Base-by-base conservation (phyloP, 2,113 vertebrate genomes). In the Amphiprion percula region DNA sequence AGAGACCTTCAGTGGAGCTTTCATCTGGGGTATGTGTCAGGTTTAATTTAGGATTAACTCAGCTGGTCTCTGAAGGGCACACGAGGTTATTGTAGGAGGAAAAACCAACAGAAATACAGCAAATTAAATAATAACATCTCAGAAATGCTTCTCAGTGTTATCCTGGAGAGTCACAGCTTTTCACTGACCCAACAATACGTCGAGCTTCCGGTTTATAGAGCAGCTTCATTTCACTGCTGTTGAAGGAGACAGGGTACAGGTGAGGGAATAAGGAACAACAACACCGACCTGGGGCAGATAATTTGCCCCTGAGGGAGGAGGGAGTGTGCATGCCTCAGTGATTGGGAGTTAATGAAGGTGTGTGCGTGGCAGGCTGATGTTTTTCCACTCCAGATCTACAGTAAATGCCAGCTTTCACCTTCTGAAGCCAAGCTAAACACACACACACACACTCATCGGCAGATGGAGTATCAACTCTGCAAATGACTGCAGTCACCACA, bases 391-490 rank as follows among this genome's bases (percentile, higher is more conserved):
- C 50, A 78, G 77, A 89, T 91, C 85, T 79, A 15, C 73, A n/a
- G 64, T 84, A 85, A 90, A 92, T 90, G 85, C 85, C 85, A 86
- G 84, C 81, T 77, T 90, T 91, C 64, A 85, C 86, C 62, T 81
- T 44, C 21, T 10, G n/a, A 67, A 69, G 89, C 88, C 90, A 89
- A 89, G 77, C 55, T 44, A 89, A 85, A 88, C 80, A 73, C 88
- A 81, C 47, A 80, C 52, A 80, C 71, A 30, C 75, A 70, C 70
- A 26, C 75, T 63, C 53, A 64, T 33, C 24, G 52, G 67, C 72
- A 79, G 90, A 87, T 91, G 79, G 73, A 83, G 77, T 80, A 90
- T 90, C 88, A 75, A 66, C 75, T 79, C 24, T 50, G 84, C 66
- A 86, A 90, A 88, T 87, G 53, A 82, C 61, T 56, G 33, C 59